These are phyloP conservation scores for Hirtodrosophila trivittata DNA, from an alignment of 2,888 invertebrate genomes.

Conservation along the genomic window DNA sequence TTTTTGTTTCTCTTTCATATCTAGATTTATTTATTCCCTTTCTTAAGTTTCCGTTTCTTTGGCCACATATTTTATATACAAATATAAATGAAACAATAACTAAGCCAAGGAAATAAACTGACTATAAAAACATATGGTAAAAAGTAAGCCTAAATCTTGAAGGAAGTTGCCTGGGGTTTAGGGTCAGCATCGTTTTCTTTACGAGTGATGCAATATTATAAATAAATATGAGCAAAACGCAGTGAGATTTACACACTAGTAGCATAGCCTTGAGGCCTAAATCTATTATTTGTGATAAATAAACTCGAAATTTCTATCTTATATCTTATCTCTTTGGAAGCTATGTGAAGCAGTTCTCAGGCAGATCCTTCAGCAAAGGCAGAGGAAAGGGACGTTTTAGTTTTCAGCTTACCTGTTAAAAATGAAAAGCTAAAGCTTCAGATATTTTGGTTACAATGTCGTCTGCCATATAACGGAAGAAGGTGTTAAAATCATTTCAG, in stretches of 20 bases:
- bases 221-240: too few species aligned
- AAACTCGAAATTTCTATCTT: too few species aligned
- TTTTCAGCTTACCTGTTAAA: constrained; percentile 37
- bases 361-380: too few species aligned
- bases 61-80: background rate
- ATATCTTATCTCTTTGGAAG: too few species aligned
- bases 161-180: too few species aligned
- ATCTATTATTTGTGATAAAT: too few species aligned
- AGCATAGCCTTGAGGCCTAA: too few species aligned
- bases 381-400: too few species aligned
- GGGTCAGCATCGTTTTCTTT: too few species aligned
- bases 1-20: constrained; percentile 12
- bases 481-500: constrained; percentile 58
- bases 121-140: background rate
- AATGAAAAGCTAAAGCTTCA: constrained; percentile 15
- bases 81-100: constrained; percentile 6
- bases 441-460: constrained; percentile 14
- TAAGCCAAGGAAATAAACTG: constrained; percentile 27
- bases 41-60: constrained; percentile 13
- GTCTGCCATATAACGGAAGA: constrained; percentile 62
- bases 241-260: too few species aligned
- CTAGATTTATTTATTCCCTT: constrained; percentile 35
- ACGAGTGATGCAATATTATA: too few species aligned
- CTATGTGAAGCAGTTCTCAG: too few species aligned
- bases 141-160: background rate